phyloP scores from a whole-genome alignment of 1,140 invertebrate species.

The Branchinecta lynchi region DNA sequence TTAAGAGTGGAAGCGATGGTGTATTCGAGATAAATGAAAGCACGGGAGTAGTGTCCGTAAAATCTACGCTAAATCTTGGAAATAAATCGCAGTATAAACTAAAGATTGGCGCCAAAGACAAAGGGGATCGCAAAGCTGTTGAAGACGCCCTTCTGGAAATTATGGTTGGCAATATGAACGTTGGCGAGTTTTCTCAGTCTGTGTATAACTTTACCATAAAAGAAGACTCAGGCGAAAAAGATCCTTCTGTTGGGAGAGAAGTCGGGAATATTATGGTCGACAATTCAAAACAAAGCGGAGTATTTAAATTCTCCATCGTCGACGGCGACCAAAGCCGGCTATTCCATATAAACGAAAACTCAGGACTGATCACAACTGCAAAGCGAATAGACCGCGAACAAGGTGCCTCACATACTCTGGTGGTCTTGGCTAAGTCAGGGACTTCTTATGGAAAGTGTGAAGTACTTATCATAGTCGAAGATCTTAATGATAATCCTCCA shows the following conservation, averaged over 20 bases:
- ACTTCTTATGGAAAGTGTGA: constrained; percentile 48
- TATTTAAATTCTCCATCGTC: constrained; percentile 58
- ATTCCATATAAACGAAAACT: constrained; percentile 61
- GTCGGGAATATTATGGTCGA: constrained; percentile 56
- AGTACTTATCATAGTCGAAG: constrained; percentile 66
- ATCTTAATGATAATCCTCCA: constrained; percentile 83
- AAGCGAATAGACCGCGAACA: constrained; percentile 69
- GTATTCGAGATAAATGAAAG: constrained; percentile 39
- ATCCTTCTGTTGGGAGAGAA: constrained; percentile 41
- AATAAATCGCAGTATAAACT: constrained; percentile 51
- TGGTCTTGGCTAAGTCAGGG: constrained; percentile 51
- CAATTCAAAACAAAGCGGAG: constrained; percentile 25
- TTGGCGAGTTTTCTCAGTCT: constrained; percentile 28
- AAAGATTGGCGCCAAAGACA: constrained; percentile 58
- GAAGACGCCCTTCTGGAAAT: constrained; percentile 68
- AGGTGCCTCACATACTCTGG: constrained; percentile 54
- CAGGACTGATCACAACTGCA: constrained; percentile 60
- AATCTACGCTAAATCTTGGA: constrained; percentile 42
- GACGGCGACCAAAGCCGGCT: constrained; percentile 59
- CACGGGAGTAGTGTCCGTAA: constrained; percentile 53
- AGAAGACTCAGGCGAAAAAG: constrained; percentile 49
- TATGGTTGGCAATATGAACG: constrained; percentile 44
- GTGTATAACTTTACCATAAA: constrained; percentile 62
- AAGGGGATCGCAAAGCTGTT: constrained; percentile 47
- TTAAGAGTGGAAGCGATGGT: constrained; percentile 54